Base-by-base conservation (phyloP, 1,140 invertebrate species). In the Camponotus floridanus region DNA sequence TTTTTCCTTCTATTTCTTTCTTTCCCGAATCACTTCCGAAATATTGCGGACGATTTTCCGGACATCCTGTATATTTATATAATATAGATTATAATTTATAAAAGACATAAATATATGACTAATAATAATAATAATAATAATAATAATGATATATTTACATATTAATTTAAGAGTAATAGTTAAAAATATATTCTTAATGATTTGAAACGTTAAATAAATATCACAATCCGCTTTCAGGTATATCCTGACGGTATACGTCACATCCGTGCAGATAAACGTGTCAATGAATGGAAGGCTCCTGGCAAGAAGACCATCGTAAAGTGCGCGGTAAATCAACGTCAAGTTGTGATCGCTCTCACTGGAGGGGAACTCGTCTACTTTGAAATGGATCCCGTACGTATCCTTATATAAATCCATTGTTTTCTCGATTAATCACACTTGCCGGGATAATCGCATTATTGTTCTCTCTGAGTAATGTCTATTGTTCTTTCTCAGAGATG, bases 201-300 rank as follows among this genome's bases (percentile, higher is more conserved):
- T n/a, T 55, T 45, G 8, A 74, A 67, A 83, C 78, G 62, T 15
- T 15, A 70, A 83, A 8, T n/a, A 64, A 74, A 70, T 7, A 15
- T 83, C 2, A 31, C 8, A 3, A 78, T 78, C 9, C 6, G 0
- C 8, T 62, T 85, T 13, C 86, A 97, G 97, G 97, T 99, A 13
- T 99, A 99, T 95, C 99, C 99, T 0, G 99, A 99, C 94, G 99
- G 99, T 73, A 99, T 99, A 94, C 97, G 99, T 87, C 99, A 99
- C 92, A 99, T 99, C 92, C 96, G 99, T 79, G 97, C 99, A 0
- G 99, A 99, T 93, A 99, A 99, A 93, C 97, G 99, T 94, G 98
- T 99, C 0, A 99, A 99, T 91, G 99, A 99, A 95, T 99, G 99
- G 99, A 99, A 99, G 93, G 98, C 98, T 0, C 99, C 99, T 0